Base-by-base conservation (phyloP, 2,888 invertebrate genomes). In the Agrochola lychnidis region DNA sequence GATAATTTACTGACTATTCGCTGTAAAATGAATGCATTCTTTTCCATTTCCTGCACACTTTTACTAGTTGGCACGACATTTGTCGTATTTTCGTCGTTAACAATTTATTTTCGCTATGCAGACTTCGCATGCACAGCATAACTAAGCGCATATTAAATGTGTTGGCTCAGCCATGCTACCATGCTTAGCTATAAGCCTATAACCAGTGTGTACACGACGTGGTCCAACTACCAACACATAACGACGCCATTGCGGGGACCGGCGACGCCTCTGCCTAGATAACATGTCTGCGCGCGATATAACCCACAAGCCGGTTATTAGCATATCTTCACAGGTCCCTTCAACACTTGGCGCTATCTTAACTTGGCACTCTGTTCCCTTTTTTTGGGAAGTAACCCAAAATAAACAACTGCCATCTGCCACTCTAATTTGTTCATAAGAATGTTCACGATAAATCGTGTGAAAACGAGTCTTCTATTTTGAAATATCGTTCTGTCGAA, bases 241-340 rank as follows among this genome's bases (percentile, higher is more conserved):
- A 91, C 89, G 91, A 91, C 87, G 90, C 87, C 89, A 86, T 89
- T 89, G 89, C 87, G 79, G 73, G 83, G 77, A 79, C 79, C 81
- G 84, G 76, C 86, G 87, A 69, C 87, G 79, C 76, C 86, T 82
- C 75, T 79, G 86, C 77, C 84, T 87, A 90, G 92, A 94, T 93
- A 94, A 91, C 88, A 78, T 77, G 84, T 80, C 89, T 88, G 89
- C 84, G 84, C 82, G 81, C 69, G 88, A 92, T 93, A 91, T 90
- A 90, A 75, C 85, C 88, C 80, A 74, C 90, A 79, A 88, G 82
- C 86, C 84, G 81, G 89, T 86, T 88, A 92, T 92, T 91, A 90
- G 89, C 90, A 89, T 93, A 92, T 91, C 91, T 91, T 85, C 87
- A 88, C 73, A 74, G 81, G 81, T 76, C 72, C 73, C 70, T 82